Conservation (phyloP, 2,113 vertebrate genomes). For the Hystrix brachyura region DNA sequence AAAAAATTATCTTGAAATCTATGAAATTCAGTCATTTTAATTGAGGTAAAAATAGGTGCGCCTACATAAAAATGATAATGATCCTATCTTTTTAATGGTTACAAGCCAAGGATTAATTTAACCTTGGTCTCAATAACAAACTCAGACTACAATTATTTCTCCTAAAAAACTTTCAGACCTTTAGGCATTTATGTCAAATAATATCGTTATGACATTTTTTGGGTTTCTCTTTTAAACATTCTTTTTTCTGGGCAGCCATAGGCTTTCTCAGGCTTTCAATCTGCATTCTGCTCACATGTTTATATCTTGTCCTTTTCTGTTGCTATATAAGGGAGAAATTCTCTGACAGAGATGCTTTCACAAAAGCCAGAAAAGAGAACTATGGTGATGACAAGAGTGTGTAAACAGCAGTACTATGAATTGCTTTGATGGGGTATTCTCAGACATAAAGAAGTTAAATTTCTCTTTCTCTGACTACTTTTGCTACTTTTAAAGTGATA, state of each 20-base stretch:
- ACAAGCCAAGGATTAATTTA: background rate
- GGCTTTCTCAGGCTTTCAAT: background rate
- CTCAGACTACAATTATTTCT: background rate
- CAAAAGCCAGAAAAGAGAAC: slow-evolving; percentile 27
- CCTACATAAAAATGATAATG: background rate
- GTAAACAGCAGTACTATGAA: background rate
- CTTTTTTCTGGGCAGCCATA: background rate
- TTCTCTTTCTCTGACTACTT: slow-evolving; percentile 13
- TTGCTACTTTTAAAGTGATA: slow-evolving; percentile 1
- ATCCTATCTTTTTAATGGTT: background rate
- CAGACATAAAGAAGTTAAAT: background rate
- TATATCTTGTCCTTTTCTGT: background rate
- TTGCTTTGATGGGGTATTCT: background rate
- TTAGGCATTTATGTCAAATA: background rate
- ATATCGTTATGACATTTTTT: background rate
- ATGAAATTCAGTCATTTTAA: background rate
- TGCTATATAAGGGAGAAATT: background rate
- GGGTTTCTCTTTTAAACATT: background rate
- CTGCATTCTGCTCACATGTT: background rate
- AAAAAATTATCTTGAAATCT: background rate
- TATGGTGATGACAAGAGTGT: background rate
- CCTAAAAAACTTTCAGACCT: background rate
- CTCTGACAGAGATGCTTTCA: background rate
- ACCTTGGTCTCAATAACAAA: background rate
- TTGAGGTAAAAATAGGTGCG: background rate